These are phyloP conservation scores for Champsocephalus esox DNA, from an alignment of 2,797 vertebrate species.

Conservation along the genomic window DNA sequence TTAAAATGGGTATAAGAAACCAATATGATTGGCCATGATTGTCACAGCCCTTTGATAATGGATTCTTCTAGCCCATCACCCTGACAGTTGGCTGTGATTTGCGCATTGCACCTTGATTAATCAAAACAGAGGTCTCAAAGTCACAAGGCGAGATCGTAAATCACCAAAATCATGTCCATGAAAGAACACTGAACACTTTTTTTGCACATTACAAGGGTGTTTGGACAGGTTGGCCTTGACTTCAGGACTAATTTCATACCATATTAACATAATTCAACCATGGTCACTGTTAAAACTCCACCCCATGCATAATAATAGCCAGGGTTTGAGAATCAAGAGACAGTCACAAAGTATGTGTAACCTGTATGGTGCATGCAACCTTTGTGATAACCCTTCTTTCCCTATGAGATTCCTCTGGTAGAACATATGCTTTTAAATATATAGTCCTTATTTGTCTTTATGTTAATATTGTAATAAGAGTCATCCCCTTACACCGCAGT, in stretches of 20 bases:
- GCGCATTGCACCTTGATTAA: conserved; percentile 41
- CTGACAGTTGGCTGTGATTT: conserved; percentile 40
- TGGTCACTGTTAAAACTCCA: conserved; percentile 52
- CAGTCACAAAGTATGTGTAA: conserved; percentile 67
- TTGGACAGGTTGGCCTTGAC: conserved; percentile 51
- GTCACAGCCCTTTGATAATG: conserved; percentile 54
- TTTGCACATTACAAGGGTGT: conserved; percentile 50
- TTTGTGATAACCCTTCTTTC: conserved; percentile 56
- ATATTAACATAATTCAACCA: conserved; percentile 68
- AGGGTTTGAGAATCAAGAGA: conserved; percentile 51
- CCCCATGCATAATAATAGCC: conserved; percentile 59
- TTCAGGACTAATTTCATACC: conserved; percentile 69
- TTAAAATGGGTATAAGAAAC: conserved; percentile 8
- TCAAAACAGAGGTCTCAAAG: conserved; percentile 60
- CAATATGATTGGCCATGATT: conserved; percentile 34
- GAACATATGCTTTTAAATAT: conserved; percentile 57
- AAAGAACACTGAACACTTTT: conserved; percentile 29
- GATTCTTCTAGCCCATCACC: conserved; percentile 35
- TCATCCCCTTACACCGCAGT: conserved; percentile 74
- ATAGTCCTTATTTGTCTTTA: conserved; percentile 56
- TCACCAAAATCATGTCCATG: conserved; percentile 53
- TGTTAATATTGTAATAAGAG: conserved; percentile 68
- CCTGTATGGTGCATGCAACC: conserved; percentile 60
- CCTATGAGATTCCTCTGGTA: conserved; percentile 50
- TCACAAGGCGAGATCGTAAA: conserved; percentile 60